These are phyloP conservation scores for Tautogolabrus adspersus DNA, from an alignment of 2,113 vertebrate genomes.

Conservation along the genomic window DNA sequence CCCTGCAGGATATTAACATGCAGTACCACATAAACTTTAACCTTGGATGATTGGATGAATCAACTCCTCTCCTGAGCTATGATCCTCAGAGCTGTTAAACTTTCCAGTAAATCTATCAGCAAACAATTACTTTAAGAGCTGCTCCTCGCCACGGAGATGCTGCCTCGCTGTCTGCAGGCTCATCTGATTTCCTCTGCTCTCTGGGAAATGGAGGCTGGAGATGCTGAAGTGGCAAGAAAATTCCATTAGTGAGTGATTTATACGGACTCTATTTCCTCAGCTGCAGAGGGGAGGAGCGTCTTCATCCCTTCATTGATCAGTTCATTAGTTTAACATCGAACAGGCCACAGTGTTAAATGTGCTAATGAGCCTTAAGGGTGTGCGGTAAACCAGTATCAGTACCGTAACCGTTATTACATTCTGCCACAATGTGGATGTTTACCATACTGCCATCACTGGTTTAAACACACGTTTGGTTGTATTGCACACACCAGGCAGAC, in stretches of 20 bases:
- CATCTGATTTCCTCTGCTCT: conserved; percentile 3
- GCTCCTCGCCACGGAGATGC: not conserved
- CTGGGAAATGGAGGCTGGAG: conserved; percentile 24
- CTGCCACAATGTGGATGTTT: too few species aligned
- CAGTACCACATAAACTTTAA: not conserved
- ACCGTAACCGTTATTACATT: too few species aligned
- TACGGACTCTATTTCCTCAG: not conserved
- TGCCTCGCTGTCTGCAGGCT: not conserved
- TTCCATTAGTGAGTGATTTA: conserved; percentile 32
- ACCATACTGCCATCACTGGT: too few species aligned
- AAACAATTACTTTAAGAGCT: conserved; percentile 27
- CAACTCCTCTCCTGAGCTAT: not conserved
- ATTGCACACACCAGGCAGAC: too few species aligned
- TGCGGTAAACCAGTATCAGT: too few species aligned
- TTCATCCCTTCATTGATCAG: not conserved
- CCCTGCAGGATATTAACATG: not conserved
- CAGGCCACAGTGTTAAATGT: too few species aligned
- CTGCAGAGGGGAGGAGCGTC: conserved; percentile 12
- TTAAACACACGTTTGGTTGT: too few species aligned
- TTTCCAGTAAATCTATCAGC: conserved; percentile 27
- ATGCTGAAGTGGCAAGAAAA: conserved; percentile 49
- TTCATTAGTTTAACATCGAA: not conserved
- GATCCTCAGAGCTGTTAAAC: not conserved
- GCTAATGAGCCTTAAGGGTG: too few species aligned
- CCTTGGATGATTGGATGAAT: not conserved